Percentiles rank a stretch among this genome's conserved stretches.
These are phyloP conservation scores for Eulemur rubriventer DNA, from an alignment of 2,797 vertebrate species.

Conservation along the genomic window DNA sequence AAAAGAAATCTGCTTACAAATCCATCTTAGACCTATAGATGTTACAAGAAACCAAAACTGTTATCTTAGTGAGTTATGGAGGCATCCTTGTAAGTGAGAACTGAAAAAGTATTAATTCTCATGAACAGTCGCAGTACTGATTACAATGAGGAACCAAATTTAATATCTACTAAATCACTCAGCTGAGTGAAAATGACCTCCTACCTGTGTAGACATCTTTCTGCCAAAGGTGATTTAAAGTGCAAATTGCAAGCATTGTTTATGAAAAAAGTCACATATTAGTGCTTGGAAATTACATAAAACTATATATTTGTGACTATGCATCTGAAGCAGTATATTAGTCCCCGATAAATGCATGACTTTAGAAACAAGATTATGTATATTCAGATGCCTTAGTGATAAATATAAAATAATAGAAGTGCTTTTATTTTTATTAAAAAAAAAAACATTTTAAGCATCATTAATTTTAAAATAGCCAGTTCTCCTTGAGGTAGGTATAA, in stretches of 20 bases:
- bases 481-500: background rate
- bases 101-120: background rate
- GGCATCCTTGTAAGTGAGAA: background rate
- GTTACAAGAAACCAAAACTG: background rate
- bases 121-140: background rate
- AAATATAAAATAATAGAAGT: background rate
- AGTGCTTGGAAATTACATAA: background rate
- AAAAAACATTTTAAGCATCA: background rate
- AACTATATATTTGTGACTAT: background rate
- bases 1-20: background rate
- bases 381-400: background rate
- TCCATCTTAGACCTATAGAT: background rate
- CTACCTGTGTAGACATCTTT: background rate
- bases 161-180: background rate
- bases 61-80: background rate
- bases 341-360: background rate
- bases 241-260: background rate
- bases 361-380: background rate
- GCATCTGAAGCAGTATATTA: background rate
- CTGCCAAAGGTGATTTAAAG: constrained; percentile 5
- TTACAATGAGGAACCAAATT: background rate
- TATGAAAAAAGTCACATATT: background rate
- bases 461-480: background rate
- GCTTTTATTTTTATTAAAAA: background rate
- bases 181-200: constrained; percentile 9